Base-by-base conservation (phyloP, 2,888 invertebrate species). In the Sympetrum striolatum region DNA sequence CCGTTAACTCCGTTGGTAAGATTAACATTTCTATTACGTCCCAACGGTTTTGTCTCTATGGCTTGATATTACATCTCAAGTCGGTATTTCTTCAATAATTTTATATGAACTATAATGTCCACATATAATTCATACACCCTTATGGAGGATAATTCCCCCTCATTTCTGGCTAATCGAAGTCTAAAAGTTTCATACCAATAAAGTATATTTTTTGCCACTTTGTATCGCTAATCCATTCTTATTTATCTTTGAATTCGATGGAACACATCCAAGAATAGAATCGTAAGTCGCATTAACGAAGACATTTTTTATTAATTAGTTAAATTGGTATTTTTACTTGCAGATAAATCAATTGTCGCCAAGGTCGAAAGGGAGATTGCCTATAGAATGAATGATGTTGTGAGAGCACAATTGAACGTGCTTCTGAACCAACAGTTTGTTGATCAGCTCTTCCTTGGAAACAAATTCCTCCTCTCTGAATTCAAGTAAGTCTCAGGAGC, bases 311-410 rank as follows among this genome's bases (percentile, higher is more conserved):
- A 18, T 53, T 18, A 53, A 18, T 18, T 53, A 18, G 4, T 5
- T 18, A 18, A 18, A 53, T 4, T 53, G 1, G 5, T 31, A 31
- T 25, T 79, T 31, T 5, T 31, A 15, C 31, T 79, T 15, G 15
- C 31, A 80, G 80, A 80, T 22, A n/a, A 80, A 10, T 80, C 80
- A 0, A 18, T 86, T 2, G 37, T 86, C 6, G 86, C 12, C 15
- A 86, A 86, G 60, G 60, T 86, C 0, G 60, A 8, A 37, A 35
- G n/a, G 14, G 86, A 86, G 12, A 39, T 86, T 22, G 37, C n/a
- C 10, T 86, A 86, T n/a, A 86, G 86, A n/a, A 86, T 86, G 86
- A 86, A 86, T 39, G 86, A 86, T n/a, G 64, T 86, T 15, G 86
- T 86, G 10, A 31, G 86, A 2, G 60, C 86, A n/a, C 86, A 86